Evolutionary conservation across 2,797 vertebrate species (phyloP).

Genomic region (Lacerta viridis): DNA sequence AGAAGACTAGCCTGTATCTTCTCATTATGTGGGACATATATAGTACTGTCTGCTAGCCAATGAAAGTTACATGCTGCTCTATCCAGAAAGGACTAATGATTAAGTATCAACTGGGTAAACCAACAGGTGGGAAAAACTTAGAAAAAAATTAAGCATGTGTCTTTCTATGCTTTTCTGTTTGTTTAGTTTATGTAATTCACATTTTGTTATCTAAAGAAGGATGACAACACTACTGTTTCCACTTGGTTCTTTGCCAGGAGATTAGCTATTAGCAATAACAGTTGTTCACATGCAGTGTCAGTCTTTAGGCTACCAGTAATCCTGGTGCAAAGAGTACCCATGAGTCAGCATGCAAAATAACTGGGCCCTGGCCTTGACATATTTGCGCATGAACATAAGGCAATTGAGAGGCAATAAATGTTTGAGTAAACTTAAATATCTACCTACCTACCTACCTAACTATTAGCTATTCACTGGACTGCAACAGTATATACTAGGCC

Average conservation of each 20-base stretch:
- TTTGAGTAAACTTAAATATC: not conserved
- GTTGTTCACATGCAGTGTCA: not conserved
- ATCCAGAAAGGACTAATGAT: not conserved
- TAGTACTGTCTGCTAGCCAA: not conserved
- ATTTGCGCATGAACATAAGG: conserved; percentile 1
- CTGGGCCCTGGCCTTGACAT: conserved; percentile 10
- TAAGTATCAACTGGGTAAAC: not conserved
- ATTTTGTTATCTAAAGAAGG: not conserved
- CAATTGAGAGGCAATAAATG: conserved; percentile 21
- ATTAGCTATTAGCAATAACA: not conserved
- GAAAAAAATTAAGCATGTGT: not conserved
- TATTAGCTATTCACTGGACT: not conserved
- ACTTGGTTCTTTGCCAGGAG: not conserved
- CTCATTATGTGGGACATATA: not conserved
- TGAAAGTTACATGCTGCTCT: not conserved
- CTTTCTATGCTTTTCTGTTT: not conserved
- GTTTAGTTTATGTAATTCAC: not conserved
- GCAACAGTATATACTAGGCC: not conserved
- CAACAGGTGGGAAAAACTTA: not conserved
- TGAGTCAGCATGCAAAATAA: conserved; percentile 14
- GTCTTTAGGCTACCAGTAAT: not conserved
- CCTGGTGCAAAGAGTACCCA: not conserved
- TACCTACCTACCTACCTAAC: no score
- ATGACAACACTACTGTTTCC: not conserved
- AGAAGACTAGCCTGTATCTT: not conserved